phyloP scores from a whole-genome alignment of 2,113 vertebrate genomes.

The Chauna torquata region DNA sequence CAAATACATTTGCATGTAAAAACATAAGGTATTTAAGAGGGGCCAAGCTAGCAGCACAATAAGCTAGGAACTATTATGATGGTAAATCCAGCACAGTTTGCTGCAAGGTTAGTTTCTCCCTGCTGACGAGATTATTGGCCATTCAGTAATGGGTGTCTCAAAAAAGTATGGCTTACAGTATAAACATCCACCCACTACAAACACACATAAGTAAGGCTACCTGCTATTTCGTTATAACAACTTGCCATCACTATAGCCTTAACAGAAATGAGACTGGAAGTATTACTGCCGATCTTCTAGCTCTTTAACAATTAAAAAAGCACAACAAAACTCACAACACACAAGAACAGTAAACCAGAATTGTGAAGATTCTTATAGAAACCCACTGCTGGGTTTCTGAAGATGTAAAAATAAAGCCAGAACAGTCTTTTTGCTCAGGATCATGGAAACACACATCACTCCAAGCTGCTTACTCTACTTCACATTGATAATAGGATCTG shows the following conservation, averaged over 20 bases:
- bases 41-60: background rate
- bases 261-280: background rate
- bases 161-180: background rate
- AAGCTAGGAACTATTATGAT: background rate
- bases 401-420: background rate
- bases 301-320: background rate
- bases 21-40: background rate
- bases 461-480: background rate
- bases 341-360: background rate
- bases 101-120: background rate
- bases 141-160: background rate
- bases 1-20: background rate
- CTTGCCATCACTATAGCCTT: background rate
- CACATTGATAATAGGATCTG: background rate
- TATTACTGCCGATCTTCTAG: background rate
- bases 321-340: background rate
- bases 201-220: background rate
- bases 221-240: background rate
- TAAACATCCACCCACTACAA: background rate
- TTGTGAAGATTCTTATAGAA: background rate
- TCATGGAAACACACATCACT: background rate
- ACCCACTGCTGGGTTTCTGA: background rate
- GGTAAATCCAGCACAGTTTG: background rate
- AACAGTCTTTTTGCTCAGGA: background rate
- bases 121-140: background rate